Conservation (phyloP, 23 tunicate species). For the Ascidia mentula region DNA sequence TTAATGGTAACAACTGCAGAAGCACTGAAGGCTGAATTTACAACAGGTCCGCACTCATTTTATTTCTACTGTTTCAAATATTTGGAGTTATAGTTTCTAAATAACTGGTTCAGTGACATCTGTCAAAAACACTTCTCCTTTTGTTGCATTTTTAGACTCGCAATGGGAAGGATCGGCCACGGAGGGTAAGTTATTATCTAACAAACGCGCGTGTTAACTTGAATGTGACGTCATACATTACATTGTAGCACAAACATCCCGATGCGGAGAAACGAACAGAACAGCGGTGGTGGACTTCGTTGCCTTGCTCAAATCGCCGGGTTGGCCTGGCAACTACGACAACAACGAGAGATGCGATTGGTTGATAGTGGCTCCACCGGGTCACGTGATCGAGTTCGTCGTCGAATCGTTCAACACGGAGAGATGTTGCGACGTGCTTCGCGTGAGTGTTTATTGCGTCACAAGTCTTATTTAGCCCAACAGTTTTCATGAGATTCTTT, state of each 20-base stretch:
- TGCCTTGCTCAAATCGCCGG: slow-evolving; percentile 14
- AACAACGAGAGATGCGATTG: slow-evolving; percentile 1
- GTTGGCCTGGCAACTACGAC: slow-evolving; percentile 14
- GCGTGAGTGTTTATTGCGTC: slow-evolving; percentile 3
- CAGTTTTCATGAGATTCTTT: too few relatives aligned
- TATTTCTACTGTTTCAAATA: too few relatives aligned
- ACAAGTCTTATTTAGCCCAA: too few relatives aligned
- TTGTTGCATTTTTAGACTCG: too few relatives aligned
- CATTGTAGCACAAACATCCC: neutral
- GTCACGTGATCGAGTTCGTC: neutral
- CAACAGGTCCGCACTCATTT: too few relatives aligned
- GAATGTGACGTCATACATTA: too few relatives aligned
- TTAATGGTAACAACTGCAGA: too few relatives aligned
- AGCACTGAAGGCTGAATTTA: too few relatives aligned
- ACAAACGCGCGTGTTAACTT: too few relatives aligned
- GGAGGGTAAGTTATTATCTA: neutral
- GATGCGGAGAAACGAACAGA: neutral
- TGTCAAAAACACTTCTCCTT: too few relatives aligned
- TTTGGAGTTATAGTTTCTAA: too few relatives aligned
- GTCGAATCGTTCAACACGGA: neutral
- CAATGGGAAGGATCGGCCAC: neutral
- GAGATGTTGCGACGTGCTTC: slow-evolving; percentile 6
- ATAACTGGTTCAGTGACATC: too few relatives aligned
- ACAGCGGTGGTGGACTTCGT: neutral
- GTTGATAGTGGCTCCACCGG: neutral